Evolutionary conservation across 2,113 vertebrate species (phyloP), one percentile per base, ranked within the genome.

Genomic region (Hiodon tergisus): DNA sequence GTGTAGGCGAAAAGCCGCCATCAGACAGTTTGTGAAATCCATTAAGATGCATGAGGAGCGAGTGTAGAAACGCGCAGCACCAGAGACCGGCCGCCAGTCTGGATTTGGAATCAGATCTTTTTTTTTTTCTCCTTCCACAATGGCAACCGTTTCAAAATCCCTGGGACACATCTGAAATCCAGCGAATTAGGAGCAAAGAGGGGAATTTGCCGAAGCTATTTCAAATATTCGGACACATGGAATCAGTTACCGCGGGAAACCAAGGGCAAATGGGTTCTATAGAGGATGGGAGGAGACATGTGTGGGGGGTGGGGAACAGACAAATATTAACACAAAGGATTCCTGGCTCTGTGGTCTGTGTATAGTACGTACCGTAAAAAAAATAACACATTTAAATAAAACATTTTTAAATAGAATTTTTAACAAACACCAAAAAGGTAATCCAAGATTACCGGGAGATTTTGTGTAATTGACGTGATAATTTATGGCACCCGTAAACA

Each of bases 191-290:
- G 81, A 83, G 78, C 76, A 79, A 78, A 81, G 77, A 82, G 82
- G 82, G 31, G 82, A 81, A 77, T 83, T 78, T 78, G 78, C 60
- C 69, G 1, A 14, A 85, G 78, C 63, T 78, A 83, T 84, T 81
- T 79, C 72, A 80, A 78, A 72, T 83, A 81, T 83, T 83, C 59
- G 70, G 62, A 72, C 83, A 85, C 83, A 87, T 85, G 85, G 84
- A 84, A 78, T 57, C 67, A 14, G 80, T 85, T 83, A 81, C 66
- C 8, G 60, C 10, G 46, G 76, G 70, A 79, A 62, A 71, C 52
- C 76, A 60, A 4, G 58, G 77, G 82, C 75, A 69, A 74, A 84
- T 83, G 73, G 72, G n/a, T 81, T 81, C 73, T 55, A 53, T 81
- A 80, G 83, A 84, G 73, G 47, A 80, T 71, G 73, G 55, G 67